Percentiles rank a stretch among this genome's conserved stretches.
Conservation (phyloP, 2,888 invertebrate genomes). For the Scaptodrosophila latifasciaeformis region DNA sequence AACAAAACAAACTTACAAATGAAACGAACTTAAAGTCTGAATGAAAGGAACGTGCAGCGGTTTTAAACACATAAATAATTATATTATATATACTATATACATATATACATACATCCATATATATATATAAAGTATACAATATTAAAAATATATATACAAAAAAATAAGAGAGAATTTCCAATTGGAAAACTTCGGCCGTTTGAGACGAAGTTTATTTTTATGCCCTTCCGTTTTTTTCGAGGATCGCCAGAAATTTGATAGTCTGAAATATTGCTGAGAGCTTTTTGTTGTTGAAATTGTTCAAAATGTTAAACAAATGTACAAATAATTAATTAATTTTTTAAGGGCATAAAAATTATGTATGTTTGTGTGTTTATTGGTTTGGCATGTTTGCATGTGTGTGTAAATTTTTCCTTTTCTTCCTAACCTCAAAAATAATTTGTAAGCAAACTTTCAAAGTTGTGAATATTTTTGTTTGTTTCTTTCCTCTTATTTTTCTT, state of each 20-base stretch:
- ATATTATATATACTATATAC: conserved; percentile 29
- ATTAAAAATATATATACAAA: conserved; percentile 27
- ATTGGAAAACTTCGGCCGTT: conserved; percentile 11
- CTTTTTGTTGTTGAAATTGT: too few relatives aligned
- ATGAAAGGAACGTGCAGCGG: conserved; percentile 63
- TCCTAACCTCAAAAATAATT: too few relatives aligned
- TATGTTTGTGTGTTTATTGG: background rate
- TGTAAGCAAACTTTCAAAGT: too few relatives aligned
- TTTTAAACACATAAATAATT: conserved; percentile 47
- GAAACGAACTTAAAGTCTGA: conserved; percentile 68
- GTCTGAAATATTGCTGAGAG: too few relatives aligned
- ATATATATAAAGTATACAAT: conserved; percentile 23
- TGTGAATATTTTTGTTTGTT: background rate
- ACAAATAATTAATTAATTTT: too few relatives aligned
- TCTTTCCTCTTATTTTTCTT: conserved; percentile 21
- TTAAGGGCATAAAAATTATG: too few relatives aligned
- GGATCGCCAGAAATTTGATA: too few relatives aligned
- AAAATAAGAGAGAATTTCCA: conserved; percentile 8
- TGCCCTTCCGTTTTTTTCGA: too few relatives aligned
- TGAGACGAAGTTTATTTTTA: background rate
- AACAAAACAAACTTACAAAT: conserved; percentile 52
- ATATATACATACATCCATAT: conserved; percentile 27
- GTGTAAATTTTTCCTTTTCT: too few relatives aligned
- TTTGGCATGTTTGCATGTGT: too few relatives aligned
- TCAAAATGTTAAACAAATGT: too few relatives aligned